phyloP scores from a whole-genome alignment of 1,140 invertebrate genomes.

The Ostrea denselamellosa region DNA sequence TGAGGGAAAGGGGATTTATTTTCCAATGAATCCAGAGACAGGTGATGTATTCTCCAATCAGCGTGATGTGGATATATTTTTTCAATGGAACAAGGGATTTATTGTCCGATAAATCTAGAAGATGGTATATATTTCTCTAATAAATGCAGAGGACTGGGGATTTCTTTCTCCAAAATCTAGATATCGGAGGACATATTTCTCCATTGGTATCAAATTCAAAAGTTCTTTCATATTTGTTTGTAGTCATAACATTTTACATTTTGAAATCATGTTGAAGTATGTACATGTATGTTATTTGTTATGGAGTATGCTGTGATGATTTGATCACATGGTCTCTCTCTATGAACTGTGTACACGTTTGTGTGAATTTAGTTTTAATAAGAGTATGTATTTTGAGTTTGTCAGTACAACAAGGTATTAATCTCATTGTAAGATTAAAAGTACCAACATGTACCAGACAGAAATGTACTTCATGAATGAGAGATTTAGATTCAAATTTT shows the following conservation, averaged over 20 bases:
- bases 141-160: not conserved
- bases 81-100: not conserved
- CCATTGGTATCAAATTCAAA: not conserved
- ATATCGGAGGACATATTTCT: not conserved
- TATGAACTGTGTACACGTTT: not conserved
- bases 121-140: not conserved
- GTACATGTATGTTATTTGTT: constrained; percentile 1
- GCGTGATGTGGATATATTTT: not conserved
- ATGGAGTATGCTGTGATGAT: constrained; percentile 10
- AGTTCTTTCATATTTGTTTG: not conserved
- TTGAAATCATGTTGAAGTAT: not conserved
- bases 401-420: not conserved
- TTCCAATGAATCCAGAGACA: not conserved
- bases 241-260: not conserved
- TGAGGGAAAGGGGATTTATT: not conserved
- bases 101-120: not conserved
- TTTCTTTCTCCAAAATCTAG: too few species aligned
- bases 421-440: constrained; percentile 24
- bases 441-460: not conserved
- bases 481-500: not conserved
- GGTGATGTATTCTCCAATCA: too few species aligned
- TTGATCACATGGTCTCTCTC: not conserved
- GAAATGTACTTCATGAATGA: constrained; percentile 1
- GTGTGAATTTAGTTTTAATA: not conserved
- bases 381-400: not conserved